A percentile compares a stretch with the other conserved stretches of the same genome.
Evolutionary conservation across 1,140 invertebrate genomes (phyloP).

Genomic region (Conus betulinus): DNA sequence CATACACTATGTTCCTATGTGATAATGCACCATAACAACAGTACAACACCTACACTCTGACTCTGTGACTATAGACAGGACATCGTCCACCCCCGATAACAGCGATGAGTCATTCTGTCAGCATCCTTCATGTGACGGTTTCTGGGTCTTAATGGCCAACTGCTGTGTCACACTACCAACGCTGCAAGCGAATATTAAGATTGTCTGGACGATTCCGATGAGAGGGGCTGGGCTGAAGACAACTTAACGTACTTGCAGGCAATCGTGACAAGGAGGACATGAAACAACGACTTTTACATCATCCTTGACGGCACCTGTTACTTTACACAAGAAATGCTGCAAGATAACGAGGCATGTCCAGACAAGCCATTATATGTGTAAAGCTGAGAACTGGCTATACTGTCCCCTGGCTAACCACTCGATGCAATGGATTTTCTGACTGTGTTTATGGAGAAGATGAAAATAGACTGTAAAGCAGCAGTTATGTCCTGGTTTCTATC

Average conservation of each 20-base stretch:
- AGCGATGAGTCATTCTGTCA: conserved; percentile 3
- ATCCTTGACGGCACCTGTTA: background rate
- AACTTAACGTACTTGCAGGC: background rate
- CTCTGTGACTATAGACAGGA: conserved; percentile 17
- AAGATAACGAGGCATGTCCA: background rate
- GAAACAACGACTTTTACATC: background rate
- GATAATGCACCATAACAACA: background rate
- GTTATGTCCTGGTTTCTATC: conserved; percentile 1
- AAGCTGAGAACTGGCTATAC: background rate
- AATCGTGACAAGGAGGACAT: background rate
- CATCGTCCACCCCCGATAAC: background rate
- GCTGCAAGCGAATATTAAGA: background rate
- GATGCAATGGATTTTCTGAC: background rate
- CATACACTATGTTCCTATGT: background rate
- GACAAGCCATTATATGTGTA: background rate
- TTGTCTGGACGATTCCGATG: conserved; percentile 17
- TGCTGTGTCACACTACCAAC: background rate
- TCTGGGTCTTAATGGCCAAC: background rate
- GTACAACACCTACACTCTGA: background rate
- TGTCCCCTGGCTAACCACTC: background rate
- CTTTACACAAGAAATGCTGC: background rate
- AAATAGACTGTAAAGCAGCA: background rate
- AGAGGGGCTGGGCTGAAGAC: background rate
- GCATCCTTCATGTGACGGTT: background rate
- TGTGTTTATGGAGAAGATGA: background rate